Base-by-base conservation (phyloP, 2,888 invertebrate species). In the Dyspetes luteomarginatus region DNA sequence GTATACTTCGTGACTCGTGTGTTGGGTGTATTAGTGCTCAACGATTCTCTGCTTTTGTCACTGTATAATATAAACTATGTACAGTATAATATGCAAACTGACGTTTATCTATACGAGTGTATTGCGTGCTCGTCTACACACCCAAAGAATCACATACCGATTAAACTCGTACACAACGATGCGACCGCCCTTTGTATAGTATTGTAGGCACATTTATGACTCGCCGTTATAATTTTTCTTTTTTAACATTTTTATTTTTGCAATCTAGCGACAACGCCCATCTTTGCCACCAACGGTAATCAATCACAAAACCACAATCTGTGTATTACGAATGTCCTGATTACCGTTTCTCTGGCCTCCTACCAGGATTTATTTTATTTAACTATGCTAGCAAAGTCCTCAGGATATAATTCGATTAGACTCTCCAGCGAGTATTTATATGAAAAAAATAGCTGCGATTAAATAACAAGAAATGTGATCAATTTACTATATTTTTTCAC, bases 1-100 rank as follows among this genome's bases (percentile, higher is more conserved):
- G 67, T 17, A 45, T 50, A 43, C 55, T 78, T 22, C 43, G 60
- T 55, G 55, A 24, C 62, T 80, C 55, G 80, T 76, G 80, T 80
- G 80, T 68, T 76, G 41, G 17, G 72, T 76, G 72, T 76, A 65
- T 72, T 71, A 55, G 62, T 56, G 50, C 64, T 26, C 58, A 43
- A 68, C 72, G 36, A 68, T 67, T 58, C 52, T 67, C 28, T 48
- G n/a, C 48, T 76, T 55, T 67, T 52, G 41, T 73, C 71, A 41
- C 28, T 17, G 50, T 41, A 19, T 62, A 69, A 41, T 26, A 58
- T n/a, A n/a, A n/a, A 12, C 12, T 52, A 48, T 22, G 48, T 64
- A 15, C 2, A 36, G 3, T 26, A 3, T 19, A 58, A 58, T 58
- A 22, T n/a, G 19, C 28, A 28, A 22, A 64, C 68, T 45, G 26